Evolutionary conservation across 2,888 invertebrate species (phyloP).

Genomic region (Nysson spinosus): DNA sequence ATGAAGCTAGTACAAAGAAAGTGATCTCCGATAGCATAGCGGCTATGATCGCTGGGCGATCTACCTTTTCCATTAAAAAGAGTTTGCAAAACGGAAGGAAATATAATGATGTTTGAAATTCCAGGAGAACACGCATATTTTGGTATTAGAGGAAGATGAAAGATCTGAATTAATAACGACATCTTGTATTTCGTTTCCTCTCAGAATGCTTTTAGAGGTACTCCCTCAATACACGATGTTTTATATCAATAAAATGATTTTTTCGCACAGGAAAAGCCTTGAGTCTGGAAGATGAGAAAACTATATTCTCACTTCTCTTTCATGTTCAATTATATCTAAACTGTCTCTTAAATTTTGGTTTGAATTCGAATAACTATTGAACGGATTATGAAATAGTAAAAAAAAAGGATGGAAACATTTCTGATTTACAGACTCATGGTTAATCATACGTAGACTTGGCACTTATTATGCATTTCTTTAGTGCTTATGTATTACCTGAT

Average conservation of each 20-base stretch:
- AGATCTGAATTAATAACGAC: slow-evolving; percentile 17
- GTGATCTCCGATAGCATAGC: slow-evolving; percentile 23
- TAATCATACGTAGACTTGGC: slow-evolving; percentile 22
- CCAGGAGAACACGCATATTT: slow-evolving; percentile 20
- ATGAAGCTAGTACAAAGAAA: slow-evolving; percentile 37
- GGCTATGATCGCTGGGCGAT: slow-evolving; percentile 49
- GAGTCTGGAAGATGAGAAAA: slow-evolving; percentile 17
- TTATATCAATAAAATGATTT: slow-evolving; percentile 18
- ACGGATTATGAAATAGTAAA: not conserved
- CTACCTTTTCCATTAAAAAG: slow-evolving; percentile 32
- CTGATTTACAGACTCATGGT: slow-evolving; percentile 21
- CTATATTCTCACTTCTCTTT: not conserved
- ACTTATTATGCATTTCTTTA: slow-evolving; percentile 15
- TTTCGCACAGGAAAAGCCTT: slow-evolving; percentile 16
- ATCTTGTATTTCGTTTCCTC: slow-evolving; percentile 37
- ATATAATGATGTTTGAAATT: slow-evolving; percentile 34
- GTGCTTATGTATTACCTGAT: slow-evolving; percentile 9
- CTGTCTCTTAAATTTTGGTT: no score
- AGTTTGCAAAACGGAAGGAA: slow-evolving; percentile 29
- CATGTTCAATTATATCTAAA: slow-evolving; percentile 4
- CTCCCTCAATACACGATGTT: slow-evolving; percentile 13
- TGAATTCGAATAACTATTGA: no score
- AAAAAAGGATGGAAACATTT: not conserved
- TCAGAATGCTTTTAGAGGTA: slow-evolving; percentile 21
- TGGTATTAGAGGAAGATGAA: slow-evolving; percentile 22